Percentiles rank a stretch among this genome's conserved stretches.
These are phyloP conservation scores for Epizoanthus illoricatus DNA, from an alignment of 92 coral and sea anemone genomes.

Conservation along the genomic window DNA sequence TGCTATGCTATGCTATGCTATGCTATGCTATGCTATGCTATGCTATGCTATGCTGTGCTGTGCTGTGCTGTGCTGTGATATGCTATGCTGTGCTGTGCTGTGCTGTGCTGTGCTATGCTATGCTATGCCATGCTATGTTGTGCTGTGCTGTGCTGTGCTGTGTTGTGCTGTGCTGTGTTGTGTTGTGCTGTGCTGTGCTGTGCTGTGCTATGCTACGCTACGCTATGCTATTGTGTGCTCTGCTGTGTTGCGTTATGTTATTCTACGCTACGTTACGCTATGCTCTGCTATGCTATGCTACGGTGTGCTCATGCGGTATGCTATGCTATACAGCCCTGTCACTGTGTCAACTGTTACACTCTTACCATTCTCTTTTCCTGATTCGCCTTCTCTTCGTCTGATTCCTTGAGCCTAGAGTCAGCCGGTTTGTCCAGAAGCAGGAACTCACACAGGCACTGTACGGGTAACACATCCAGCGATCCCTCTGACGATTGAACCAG, in stretches of 20 bases:
- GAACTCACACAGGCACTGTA: constrained; percentile 97
- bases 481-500: constrained; percentile 95
- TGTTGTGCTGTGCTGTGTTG: no score
- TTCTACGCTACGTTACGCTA: no score
- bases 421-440: constrained; percentile 80
- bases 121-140: no score
- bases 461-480: constrained; percentile 93
- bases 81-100: no score
- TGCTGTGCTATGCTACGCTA: background rate
- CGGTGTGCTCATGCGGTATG: background rate
- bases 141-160: no score
- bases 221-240: background rate
- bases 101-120: no score
- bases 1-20: no score
- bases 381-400: constrained; percentile 48
- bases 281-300: background rate
- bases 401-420: constrained; percentile 45
- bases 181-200: no score
- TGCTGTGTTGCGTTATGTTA: no score
- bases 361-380: constrained; percentile 74
- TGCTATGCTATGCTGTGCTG: no score
- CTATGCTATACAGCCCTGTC: background rate
- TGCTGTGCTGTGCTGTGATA: no score
- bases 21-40: no score
- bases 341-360: background rate